A percentile compares a stretch with the other conserved stretches of the same genome.
phyloP scores from a whole-genome alignment of 1,140 invertebrate species.

The Papilio polyxenes region DNA sequence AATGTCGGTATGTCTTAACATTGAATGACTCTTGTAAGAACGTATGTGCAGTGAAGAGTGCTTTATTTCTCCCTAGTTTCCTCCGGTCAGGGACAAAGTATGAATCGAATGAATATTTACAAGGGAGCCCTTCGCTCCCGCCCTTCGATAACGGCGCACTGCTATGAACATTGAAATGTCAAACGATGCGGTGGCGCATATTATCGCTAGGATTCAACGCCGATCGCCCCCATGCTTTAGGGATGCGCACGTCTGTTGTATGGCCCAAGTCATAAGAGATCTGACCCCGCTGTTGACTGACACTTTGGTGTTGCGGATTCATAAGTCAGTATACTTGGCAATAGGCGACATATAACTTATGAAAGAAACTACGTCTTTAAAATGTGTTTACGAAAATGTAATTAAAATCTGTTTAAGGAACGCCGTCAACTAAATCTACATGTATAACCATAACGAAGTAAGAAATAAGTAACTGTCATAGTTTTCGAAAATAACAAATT shows the following conservation, averaged over 20 bases:
- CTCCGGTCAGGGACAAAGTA: not conserved
- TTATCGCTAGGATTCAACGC: slow-evolving; percentile 15
- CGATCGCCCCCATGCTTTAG: slow-evolving; percentile 19
- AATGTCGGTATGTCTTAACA: not conserved
- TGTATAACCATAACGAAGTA: too few species aligned
- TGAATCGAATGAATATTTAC: slow-evolving; percentile 35
- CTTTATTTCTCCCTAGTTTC: not conserved
- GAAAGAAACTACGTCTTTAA: too few species aligned
- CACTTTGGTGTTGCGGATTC: too few species aligned
- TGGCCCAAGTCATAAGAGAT: slow-evolving; percentile 24
- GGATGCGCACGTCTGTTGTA: slow-evolving; percentile 11
- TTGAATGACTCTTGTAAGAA: slow-evolving; percentile 7
- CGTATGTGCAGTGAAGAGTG: slow-evolving; percentile 1
- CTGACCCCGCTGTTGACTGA: not conserved
- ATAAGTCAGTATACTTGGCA: too few species aligned
- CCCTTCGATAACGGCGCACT: not conserved
- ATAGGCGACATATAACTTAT: too few species aligned
- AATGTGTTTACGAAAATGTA: too few species aligned
- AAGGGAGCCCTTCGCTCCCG: slow-evolving; percentile 6
- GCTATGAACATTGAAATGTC: slow-evolving; percentile 32
- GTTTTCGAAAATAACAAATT: too few species aligned
- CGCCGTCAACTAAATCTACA: not conserved
- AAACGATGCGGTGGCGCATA: slow-evolving; percentile 31
- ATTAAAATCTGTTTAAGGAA: not conserved
- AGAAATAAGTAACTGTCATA: too few species aligned